Evolutionary conservation across 2,113 vertebrate genomes (phyloP).

Genomic region (Bettongia penicillata): DNA sequence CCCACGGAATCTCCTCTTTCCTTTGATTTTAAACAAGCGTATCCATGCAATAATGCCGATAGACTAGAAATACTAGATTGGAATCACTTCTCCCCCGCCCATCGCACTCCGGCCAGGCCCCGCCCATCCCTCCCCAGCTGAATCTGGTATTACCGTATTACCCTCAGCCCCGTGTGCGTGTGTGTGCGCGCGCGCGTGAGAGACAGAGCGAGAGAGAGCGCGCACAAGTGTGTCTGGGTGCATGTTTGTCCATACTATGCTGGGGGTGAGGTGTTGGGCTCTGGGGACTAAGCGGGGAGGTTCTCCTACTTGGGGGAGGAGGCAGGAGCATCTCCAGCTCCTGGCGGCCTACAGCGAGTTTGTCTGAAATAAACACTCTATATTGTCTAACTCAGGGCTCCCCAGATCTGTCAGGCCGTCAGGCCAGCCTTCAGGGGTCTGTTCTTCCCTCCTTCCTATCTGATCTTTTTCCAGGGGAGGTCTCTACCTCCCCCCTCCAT

Average conservation of each 20-base stretch:
- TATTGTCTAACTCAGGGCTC: not conserved
- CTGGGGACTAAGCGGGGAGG: not conserved
- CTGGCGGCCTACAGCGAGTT: constrained; percentile 59
- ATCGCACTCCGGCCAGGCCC: no score
- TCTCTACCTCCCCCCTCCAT: no score
- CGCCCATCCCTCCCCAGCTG: constrained; percentile 67
- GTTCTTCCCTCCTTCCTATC: no score
- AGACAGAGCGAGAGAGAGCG: no score
- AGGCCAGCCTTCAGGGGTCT: no score
- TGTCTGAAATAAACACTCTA: not conserved
- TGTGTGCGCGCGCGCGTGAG: not conserved
- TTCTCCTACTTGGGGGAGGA: not conserved
- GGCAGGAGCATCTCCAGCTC: not conserved
- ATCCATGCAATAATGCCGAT: constrained; percentile 89
- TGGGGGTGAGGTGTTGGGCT: not conserved
- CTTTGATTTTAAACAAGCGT: constrained; percentile 85
- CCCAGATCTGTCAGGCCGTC: not conserved
- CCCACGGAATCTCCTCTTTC: constrained; percentile 69
- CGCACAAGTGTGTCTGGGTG: no score
- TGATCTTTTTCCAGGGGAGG: no score
- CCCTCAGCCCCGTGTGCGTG: constrained; percentile 58
- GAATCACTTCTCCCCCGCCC: constrained; percentile 78
- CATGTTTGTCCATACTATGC: constrained; percentile 54
- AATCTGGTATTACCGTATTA: constrained; percentile 85
- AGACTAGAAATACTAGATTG: constrained; percentile 85